Base-by-base conservation (phyloP, 2,797 vertebrate species). In the Pangasius macronema region DNA sequence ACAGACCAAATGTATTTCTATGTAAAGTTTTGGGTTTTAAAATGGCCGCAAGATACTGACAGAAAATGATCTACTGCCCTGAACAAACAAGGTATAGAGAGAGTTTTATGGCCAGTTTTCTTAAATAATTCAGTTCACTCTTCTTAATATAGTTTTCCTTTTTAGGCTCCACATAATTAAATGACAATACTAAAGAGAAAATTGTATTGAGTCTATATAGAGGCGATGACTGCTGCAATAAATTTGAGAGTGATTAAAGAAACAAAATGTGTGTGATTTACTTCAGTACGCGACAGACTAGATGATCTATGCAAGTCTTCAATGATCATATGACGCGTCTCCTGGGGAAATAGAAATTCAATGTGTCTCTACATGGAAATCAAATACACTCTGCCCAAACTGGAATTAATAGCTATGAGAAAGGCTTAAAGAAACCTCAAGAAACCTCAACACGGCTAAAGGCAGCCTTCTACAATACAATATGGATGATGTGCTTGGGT, bases 171-270 rank as follows among this genome's bases (percentile, higher is more conserved):
- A 33, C 24, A 73, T 72, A 63, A 51, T 63, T 63, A 61, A 83
- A 30, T 53, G 20, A 36, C 42, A 82, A 70, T 33, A 86, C 16
- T 68, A 14, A 86, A 81, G 51, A 86, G 49, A 59, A 59, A 46
- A n/a, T 63, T 75, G 57, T 87, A 57, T 30, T 5, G 70, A 65
- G 80, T 49, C 22, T 59, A 30, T 46, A 59, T 42, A 72, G 51
- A 61, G 39, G 63, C 7, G 10, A 86, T 42, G 46, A 68, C 76
- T 39, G 68, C 80, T 87, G 70, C 68, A 83, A 87, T 87, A 87
- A 87, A 87, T 51, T 49, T 59, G 81, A 83, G 57, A 67, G 36
- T 76, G 70, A 76, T 42, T 10, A 75, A 87, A 77, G 51, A 87
- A 51, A 57, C 10, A 1, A 51, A 20, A 65, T 36, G 3, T 18